Base-by-base conservation (phyloP, 2,113 vertebrate species). In the Macquaria australasica region DNA sequence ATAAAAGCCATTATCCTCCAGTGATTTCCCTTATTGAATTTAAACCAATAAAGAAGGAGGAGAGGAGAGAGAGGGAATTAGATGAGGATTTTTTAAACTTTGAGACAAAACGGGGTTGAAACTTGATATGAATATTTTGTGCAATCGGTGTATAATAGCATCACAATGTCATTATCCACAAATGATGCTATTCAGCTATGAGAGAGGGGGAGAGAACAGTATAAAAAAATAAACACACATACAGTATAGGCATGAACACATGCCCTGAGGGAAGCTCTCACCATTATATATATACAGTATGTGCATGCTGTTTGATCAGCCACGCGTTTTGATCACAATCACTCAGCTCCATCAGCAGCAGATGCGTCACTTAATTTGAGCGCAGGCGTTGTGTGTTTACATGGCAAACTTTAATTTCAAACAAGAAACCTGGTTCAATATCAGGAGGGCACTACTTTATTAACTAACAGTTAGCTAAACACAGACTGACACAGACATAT, bases 401-500 rank as follows among this genome's bases (percentile, higher is more conserved):
- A 73, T 8, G 28, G 48, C 60, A 85, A 78, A 82, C 71, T 77
- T 82, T 48, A 10, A 83, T 74, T 80, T 74, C 37, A 80, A 51
- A 53, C 8, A 14, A 58, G 51, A 50, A 31, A 68, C 45, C 39
- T 53, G 62, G 5, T 59, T 81, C 25, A 63, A 15, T 18, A 53
- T 77, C 25, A 81, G 18, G 6, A 41, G 25, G 0, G n/a, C 6
- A 55, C 18, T n/a, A 15, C 37, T 55, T 58, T 51, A 80, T 80
- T 58, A 79, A 56, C 51, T 66, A 69, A 73, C 70, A 81, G 77
- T 84, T 79, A 56, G 50, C 50, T 48, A 18, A 73, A 60, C 53
- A 15, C 11, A 3, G 20, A 31, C 21, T 78, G 83, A 83, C n/a
- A 81, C 86, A 91, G 83, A 83, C n/a, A 81, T 87, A 91, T 82